Conservation (phyloP, 2,888 invertebrate species). For the Pycnomerus fuliginosus region DNA sequence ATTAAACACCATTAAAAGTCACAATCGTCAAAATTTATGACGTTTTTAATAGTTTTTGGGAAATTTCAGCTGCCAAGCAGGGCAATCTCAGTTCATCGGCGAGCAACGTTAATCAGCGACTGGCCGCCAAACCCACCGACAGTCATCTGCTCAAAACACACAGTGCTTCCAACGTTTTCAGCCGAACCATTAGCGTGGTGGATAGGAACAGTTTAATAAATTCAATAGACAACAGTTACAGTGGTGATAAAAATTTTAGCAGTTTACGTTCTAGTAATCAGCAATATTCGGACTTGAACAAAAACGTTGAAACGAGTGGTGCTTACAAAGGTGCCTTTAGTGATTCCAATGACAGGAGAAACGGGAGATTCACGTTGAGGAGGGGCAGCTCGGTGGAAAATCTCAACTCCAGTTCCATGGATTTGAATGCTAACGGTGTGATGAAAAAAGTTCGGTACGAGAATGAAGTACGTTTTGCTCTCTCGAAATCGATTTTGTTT, state of each 20-base stretch:
- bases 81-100: constrained; percentile 39
- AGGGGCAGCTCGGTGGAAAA: constrained; percentile 49
- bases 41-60: too few relatives aligned
- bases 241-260: constrained; percentile 6
- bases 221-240: constrained; percentile 27
- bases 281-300: constrained; percentile 9
- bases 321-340: constrained; percentile 21
- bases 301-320: constrained; percentile 5
- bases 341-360: constrained; percentile 24
- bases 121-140: constrained; percentile 31
- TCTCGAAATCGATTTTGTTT: neutral
- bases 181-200: constrained; percentile 30
- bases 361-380: constrained; percentile 30
- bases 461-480: constrained; percentile 43
- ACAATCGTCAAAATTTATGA: too few relatives aligned
- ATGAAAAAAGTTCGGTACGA: constrained; percentile 51
- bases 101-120: constrained; percentile 34
- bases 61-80: constrained; percentile 33
- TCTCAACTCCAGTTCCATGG: constrained; percentile 41
- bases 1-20: too few relatives aligned
- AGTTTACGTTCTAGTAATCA: constrained; percentile 30
- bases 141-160: constrained; percentile 47
- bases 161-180: constrained; percentile 50
- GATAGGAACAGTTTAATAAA: constrained; percentile 42
- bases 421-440: constrained; percentile 41